Conservation (phyloP, 2,888 invertebrate genomes). For the Julus scanicus region DNA sequence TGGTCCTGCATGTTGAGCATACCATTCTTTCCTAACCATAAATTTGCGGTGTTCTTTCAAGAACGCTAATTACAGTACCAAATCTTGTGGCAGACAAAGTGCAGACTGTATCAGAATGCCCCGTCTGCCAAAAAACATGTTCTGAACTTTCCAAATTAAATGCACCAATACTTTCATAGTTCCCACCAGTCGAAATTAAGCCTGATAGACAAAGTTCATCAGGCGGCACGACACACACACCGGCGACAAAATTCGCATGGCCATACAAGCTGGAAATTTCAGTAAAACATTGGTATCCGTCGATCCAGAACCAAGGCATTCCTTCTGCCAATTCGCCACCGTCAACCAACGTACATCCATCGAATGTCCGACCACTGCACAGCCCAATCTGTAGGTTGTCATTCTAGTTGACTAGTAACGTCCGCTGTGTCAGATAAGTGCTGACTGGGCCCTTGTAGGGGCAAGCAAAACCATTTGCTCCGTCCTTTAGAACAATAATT, state of each 20-base stretch:
- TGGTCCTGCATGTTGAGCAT: slow-evolving; percentile 70
- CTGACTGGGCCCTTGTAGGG: no score
- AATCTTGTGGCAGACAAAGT: slow-evolving; percentile 67
- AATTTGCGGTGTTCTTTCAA: slow-evolving; percentile 89
- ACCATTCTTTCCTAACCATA: slow-evolving; percentile 77
- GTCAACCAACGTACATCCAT: slow-evolving; percentile 85
- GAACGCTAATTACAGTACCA: slow-evolving; percentile 81
- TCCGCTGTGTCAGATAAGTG: no score
- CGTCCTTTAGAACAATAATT: no score
- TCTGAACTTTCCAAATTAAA: slow-evolving; percentile 78
- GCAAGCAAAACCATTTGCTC: no score
- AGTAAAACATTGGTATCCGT: slow-evolving; percentile 80
- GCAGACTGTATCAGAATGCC: slow-evolving; percentile 79
- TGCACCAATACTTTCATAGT: slow-evolving; percentile 84
- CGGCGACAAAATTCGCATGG: slow-evolving; percentile 86
- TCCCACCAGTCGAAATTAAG: slow-evolving; percentile 87
- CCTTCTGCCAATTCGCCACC: slow-evolving; percentile 71
- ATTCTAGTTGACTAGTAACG: no score
- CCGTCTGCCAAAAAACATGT: slow-evolving; percentile 77
- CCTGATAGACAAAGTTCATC: slow-evolving; percentile 78
- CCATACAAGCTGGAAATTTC: slow-evolving; percentile 69
- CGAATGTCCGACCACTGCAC: slow-evolving; percentile 81
- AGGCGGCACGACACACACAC: slow-evolving; percentile 81
- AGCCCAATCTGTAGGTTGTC: slow-evolving; percentile 79
- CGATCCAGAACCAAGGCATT: slow-evolving; percentile 85